phyloP scores from a whole-genome alignment of 2,888 invertebrate genomes.

The Leucoma salicis region DNA sequence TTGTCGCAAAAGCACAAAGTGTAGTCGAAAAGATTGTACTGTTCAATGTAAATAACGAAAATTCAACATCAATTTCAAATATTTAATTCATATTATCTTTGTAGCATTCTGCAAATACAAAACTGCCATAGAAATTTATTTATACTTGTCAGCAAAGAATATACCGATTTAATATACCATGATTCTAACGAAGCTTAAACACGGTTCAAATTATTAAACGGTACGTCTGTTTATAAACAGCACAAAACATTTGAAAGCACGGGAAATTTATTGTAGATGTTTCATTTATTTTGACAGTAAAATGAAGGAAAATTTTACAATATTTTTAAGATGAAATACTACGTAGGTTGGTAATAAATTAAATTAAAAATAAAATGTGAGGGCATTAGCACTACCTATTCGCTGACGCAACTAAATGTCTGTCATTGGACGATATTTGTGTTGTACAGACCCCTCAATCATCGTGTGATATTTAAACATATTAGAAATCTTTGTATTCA shows the following conservation, averaged over 20 bases:
- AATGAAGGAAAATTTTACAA: slow-evolving; percentile 6
- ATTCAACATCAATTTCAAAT: slow-evolving; percentile 5
- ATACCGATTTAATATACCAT: slow-evolving; percentile 1
- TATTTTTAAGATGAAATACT: slow-evolving; percentile 9
- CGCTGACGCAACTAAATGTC: slow-evolving; percentile 23
- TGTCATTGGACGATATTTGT: slow-evolving; percentile 34
- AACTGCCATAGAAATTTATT: slow-evolving; percentile 25
- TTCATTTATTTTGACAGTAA: slow-evolving; percentile 10
- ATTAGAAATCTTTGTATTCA: too few relatives aligned
- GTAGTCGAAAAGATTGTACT: slow-evolving; percentile 13
- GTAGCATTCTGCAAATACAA: slow-evolving; percentile 31
- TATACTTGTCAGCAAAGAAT: slow-evolving; percentile 25
- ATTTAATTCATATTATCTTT: slow-evolving; percentile 10
- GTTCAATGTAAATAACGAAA: slow-evolving; percentile 12
- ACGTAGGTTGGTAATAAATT: slow-evolving; percentile 17
- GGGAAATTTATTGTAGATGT: slow-evolving; percentile 12
- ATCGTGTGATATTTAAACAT: too few relatives aligned
- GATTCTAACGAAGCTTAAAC: slow-evolving; percentile 18
- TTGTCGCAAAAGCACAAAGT: slow-evolving; percentile 21
- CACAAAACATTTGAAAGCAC: slow-evolving; percentile 10
- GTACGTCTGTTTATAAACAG: slow-evolving; percentile 9
- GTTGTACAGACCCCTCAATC: slow-evolving; percentile 12
- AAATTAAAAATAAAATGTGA: slow-evolving; percentile 25
- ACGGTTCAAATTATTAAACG: slow-evolving; percentile 13
- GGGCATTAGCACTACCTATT: slow-evolving; percentile 20